These are phyloP conservation scores for Myotis daubentonii DNA, from an alignment of 2,797 vertebrate species.

Conservation along the genomic window DNA sequence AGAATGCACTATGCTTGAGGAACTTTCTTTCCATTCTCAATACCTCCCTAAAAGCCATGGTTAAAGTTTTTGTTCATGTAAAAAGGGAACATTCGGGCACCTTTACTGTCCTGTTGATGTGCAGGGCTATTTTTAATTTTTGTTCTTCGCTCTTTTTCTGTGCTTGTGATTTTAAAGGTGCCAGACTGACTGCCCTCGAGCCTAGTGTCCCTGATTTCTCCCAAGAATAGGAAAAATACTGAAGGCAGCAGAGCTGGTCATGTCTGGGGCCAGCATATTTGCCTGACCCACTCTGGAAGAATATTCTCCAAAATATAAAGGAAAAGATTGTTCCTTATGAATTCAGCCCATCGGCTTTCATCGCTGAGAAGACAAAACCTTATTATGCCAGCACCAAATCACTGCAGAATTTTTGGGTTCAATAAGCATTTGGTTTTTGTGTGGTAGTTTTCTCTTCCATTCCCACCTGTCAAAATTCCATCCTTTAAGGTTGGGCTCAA, in stretches of 20 bases:
- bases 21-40: neutral
- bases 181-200: constrained; percentile 76
- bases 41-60: constrained; percentile 2
- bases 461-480: neutral
- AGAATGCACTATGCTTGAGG: neutral
- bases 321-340: neutral
- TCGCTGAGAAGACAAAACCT: constrained; percentile 21
- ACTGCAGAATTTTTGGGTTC: neutral
- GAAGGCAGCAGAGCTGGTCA: neutral
- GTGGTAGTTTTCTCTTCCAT: neutral
- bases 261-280: constrained; percentile 8
- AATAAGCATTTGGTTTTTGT: neutral
- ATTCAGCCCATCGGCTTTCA: neutral
- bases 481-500: neutral
- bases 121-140: constrained; percentile 76
- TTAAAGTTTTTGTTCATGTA: constrained; percentile 59
- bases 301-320: constrained; percentile 38
- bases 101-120: constrained; percentile 67
- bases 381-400: neutral
- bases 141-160: constrained; percentile 68
- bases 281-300: constrained; percentile 45
- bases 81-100: constrained; percentile 60
- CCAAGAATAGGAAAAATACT: constrained; percentile 69
- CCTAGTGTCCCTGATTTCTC: constrained; percentile 67
- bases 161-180: constrained; percentile 79